Evolutionary conservation across 2,113 vertebrate genomes (phyloP).

Genomic region (Collichthys lucidus): DNA sequence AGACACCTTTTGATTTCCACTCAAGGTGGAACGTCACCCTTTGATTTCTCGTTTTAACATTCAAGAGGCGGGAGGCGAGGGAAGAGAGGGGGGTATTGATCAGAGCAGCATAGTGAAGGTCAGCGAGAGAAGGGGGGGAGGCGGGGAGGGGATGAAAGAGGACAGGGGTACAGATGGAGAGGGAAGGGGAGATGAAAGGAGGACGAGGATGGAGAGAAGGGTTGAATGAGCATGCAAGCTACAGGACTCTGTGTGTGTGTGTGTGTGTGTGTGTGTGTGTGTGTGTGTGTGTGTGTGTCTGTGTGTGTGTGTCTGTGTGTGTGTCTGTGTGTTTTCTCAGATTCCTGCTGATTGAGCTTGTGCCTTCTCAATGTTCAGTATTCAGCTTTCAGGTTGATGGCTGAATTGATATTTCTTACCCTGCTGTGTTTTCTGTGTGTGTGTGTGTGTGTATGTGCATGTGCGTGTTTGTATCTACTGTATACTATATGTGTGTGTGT

Average conservation of each 20-base stretch:
- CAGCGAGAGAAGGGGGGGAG: constrained; percentile 75
- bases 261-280: constrained; percentile 52
- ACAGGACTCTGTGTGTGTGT: constrained; percentile 55
- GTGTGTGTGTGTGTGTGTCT: constrained; percentile 50
- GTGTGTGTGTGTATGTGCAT: constrained; percentile 32
- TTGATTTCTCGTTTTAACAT: constrained; percentile 94
- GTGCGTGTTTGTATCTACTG: constrained; percentile 25
- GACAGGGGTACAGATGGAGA: constrained; percentile 67
- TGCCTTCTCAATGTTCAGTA: constrained; percentile 78
- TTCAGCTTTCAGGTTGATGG: constrained; percentile 78
- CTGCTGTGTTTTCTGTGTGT: constrained; percentile 68
- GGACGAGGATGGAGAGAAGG: constrained; percentile 72
- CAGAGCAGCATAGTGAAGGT: constrained; percentile 93
- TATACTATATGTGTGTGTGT: constrained; percentile 2
- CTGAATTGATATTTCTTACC: constrained; percentile 80
- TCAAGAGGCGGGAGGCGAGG: constrained; percentile 86
- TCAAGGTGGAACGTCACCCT: constrained; percentile 94
- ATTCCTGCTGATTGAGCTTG: constrained; percentile 79
- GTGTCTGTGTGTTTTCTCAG: constrained; percentile 59
- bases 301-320: constrained; percentile 52
- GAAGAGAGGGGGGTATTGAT: constrained; percentile 91
- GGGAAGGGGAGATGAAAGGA: constrained; percentile 73
- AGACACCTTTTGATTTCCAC: constrained; percentile 98
- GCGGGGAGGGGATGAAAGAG: constrained; percentile 70
- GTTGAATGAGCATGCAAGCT: constrained; percentile 70